Conservation (phyloP, 1,140 invertebrate species). For the Heliothis virescens region DNA sequence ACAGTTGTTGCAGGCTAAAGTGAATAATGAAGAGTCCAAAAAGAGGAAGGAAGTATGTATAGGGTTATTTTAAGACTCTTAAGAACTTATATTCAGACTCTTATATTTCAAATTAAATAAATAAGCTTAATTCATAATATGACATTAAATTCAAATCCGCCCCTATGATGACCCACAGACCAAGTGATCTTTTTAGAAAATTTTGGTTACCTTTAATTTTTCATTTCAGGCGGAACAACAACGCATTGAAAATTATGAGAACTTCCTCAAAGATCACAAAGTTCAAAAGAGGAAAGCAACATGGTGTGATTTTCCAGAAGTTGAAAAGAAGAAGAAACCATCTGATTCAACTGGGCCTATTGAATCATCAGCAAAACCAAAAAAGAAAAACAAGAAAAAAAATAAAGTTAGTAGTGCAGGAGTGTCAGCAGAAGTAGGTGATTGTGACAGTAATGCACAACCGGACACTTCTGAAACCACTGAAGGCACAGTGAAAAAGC, state of each 20-base stretch:
- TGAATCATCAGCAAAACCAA: slow-evolving; percentile 52
- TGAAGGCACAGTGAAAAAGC: slow-evolving; percentile 44
- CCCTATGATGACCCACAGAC: too few species aligned
- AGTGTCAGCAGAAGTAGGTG: background rate
- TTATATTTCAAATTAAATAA: too few species aligned
- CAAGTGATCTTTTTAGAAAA: slow-evolving; percentile 17
- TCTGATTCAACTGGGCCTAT: slow-evolving; percentile 37
- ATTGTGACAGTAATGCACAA: background rate
- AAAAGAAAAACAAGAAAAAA: slow-evolving; percentile 58
- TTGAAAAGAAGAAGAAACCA: slow-evolving; percentile 53
- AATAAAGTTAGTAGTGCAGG: slow-evolving; percentile 29
- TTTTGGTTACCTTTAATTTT: background rate
- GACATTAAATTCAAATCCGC: too few species aligned
- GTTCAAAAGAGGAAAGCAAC: slow-evolving; percentile 78
- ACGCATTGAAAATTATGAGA: slow-evolving; percentile 86
- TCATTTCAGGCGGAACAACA: slow-evolving; percentile 80
- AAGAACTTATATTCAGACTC: too few species aligned
- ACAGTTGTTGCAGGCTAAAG: slow-evolving; percentile 85
- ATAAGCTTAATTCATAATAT: too few species aligned
- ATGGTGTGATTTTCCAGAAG: slow-evolving; percentile 86
- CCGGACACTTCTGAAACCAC: background rate
- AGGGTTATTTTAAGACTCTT: too few species aligned
- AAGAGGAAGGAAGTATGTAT: slow-evolving; percentile 81
- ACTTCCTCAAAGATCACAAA: slow-evolving; percentile 86
- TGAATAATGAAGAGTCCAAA: slow-evolving; percentile 75